A percentile compares a stretch with the other conserved stretches of the same genome.
Evolutionary conservation across 2,113 vertebrate species (phyloP).

Genomic region (Isurus oxyrinchus): DNA sequence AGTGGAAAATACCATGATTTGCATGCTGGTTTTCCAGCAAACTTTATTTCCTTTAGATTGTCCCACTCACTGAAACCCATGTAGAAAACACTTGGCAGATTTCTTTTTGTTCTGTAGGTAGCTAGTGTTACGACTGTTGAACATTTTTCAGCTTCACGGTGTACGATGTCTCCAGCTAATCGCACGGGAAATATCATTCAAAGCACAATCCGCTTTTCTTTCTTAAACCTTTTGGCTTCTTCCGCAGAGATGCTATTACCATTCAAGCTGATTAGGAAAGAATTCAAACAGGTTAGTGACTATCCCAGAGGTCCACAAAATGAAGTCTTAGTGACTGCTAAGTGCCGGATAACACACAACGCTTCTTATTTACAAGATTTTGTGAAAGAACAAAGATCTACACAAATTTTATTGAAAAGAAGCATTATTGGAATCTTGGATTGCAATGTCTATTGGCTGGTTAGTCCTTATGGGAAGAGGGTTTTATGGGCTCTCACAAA

Average conservation of each 20-base stretch:
- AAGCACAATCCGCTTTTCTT: neutral
- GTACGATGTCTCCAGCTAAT: neutral
- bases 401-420: neutral
- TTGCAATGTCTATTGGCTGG: neutral
- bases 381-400: neutral
- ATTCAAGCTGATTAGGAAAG: slow-evolving; percentile 6
- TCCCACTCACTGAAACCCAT: neutral
- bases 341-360: neutral
- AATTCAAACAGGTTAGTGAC: neutral
- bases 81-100: neutral
- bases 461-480: neutral
- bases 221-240: neutral
- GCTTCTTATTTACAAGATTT: neutral
- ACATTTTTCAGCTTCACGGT: neutral
- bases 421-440: neutral
- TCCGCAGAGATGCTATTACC: slow-evolving; percentile 3
- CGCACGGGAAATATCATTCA: neutral
- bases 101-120: neutral
- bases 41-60: neutral
- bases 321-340: neutral
- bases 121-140: neutral
- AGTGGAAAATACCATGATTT: neutral
- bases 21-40: neutral
- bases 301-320: neutral
- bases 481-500: neutral